Base-by-base conservation (phyloP, 2,113 vertebrate genomes). In the Penelope pileata region DNA sequence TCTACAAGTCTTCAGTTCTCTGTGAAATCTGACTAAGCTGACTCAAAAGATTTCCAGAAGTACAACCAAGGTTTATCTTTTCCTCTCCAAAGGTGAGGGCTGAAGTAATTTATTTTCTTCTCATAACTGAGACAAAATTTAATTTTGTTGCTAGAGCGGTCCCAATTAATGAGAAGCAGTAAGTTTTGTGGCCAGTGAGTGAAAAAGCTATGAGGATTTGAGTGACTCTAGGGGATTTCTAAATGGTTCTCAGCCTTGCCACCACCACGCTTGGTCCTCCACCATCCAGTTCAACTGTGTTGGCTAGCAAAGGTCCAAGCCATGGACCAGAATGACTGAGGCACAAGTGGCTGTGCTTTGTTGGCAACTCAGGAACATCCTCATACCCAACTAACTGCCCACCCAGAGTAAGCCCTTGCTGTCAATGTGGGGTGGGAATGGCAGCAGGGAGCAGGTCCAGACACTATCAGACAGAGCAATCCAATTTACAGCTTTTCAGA, bases 51-150 rank as follows among this genome's bases (percentile, higher is more conserved):
- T 70, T 78, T 56, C 75, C 66, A 75, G 38, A 91, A 86, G 12
- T 63, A 84, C 15, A 89, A 82, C 15, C 4, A 86, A 81, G 79
- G 83, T 80, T 96, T 83, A 86, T 47, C n/a, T 91, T 67, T 38
- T 22, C 29, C 16, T 88, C 78, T 80, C 59, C 19, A 72, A 91
- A 86, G 42, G 24, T 54, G 45, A 93, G 89, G 48, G 54, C 76
- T 66, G 73, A 83, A 77, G 70, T 58, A 62, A 80, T 73, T 73
- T 53, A 86, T 90, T 93, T 94, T 77, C 54, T 67, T 42, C 50
- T 43, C 53, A 54, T 53, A 48, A 43, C 47, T 63, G 74, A 63
- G 32, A 63, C 3, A 63, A 78, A 78, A 76, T 66, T 45, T 62
- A 81, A 51, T 83, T 88, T 88, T 86, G 7, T 29, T 90, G 40